phyloP scores from a whole-genome alignment of 2,888 invertebrate genomes.

The Dynastes hyllus region DNA sequence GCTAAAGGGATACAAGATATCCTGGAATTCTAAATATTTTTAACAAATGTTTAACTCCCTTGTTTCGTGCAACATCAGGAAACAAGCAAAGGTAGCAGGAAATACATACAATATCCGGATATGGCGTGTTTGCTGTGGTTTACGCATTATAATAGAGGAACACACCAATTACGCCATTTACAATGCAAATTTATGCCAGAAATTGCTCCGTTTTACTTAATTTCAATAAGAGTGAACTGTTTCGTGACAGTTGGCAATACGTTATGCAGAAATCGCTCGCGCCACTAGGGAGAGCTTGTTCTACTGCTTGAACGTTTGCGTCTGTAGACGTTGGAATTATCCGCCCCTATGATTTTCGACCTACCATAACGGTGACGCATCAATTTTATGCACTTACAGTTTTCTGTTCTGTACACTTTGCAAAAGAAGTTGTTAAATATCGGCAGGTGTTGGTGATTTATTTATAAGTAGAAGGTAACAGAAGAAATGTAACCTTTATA shows the following conservation, averaged over 20 bases:
- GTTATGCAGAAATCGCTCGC: slow-evolving; percentile 47
- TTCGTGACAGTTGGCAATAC: slow-evolving; percentile 48
- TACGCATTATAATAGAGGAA: slow-evolving; percentile 52
- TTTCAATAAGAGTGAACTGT: slow-evolving; percentile 34
- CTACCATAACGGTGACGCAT: neutral
- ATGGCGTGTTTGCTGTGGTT: slow-evolving; percentile 45
- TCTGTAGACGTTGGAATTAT: neutral
- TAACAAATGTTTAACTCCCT: neutral
- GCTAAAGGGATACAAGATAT: too few relatives aligned
- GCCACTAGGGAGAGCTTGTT: slow-evolving; percentile 11
- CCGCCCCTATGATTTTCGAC: neutral
- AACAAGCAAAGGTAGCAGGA: slow-evolving; percentile 28
- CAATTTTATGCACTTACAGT: too few relatives aligned
- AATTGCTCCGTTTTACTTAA: slow-evolving; percentile 45
- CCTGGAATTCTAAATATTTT: neutral
- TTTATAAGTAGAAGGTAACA: too few relatives aligned
- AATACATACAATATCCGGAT: slow-evolving; percentile 45
- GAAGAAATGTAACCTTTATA: too few relatives aligned
- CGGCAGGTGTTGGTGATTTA: too few relatives aligned
- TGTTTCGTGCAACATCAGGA: slow-evolving; percentile 28
- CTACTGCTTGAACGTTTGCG: neutral
- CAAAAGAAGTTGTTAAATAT: too few relatives aligned
- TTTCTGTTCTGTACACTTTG: too few relatives aligned
- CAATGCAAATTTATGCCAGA: slow-evolving; percentile 49
- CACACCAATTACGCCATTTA: slow-evolving; percentile 49